Evolutionary conservation across 2,113 vertebrate species (phyloP).

Genomic region (Dermatemys mawii): DNA sequence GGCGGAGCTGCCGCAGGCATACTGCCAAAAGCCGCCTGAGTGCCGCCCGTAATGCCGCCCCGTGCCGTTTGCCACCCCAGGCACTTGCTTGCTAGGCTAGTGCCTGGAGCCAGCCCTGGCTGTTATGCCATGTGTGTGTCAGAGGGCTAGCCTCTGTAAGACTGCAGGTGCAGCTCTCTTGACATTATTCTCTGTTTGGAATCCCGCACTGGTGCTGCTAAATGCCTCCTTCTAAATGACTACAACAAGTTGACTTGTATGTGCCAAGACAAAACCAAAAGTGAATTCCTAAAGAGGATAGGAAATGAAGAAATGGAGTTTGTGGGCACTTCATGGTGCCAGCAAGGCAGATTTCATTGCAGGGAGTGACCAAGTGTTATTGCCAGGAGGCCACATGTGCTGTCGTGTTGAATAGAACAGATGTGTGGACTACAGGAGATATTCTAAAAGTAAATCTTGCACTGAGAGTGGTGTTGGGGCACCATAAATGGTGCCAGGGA

Average conservation of each 20-base stretch:
- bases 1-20: too few relatives aligned
- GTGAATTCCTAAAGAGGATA: neutral
- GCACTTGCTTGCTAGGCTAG: too few relatives aligned
- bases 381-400: neutral
- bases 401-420: accelerated
- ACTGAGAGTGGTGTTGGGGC: neutral
- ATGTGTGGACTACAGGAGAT: accelerated
- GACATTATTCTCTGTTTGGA: neutral
- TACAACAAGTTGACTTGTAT: neutral
- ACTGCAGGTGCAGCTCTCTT: neutral
- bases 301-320: neutral
- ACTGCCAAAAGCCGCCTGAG: too few relatives aligned
- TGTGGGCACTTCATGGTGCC: accelerated
- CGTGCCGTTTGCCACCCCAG: too few relatives aligned
- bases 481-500: neutral
- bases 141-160: neutral
- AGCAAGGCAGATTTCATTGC: neutral
- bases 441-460: neutral
- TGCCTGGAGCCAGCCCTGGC: too few relatives aligned
- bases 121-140: neutral
- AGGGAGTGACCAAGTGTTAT: neutral
- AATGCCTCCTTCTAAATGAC: neutral
- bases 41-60: too few relatives aligned
- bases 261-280: neutral
- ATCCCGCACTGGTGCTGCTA: neutral